These are phyloP conservation scores for Todiramphus saurophagus DNA, from an alignment of 2,113 vertebrate species.

Conservation along the genomic window DNA sequence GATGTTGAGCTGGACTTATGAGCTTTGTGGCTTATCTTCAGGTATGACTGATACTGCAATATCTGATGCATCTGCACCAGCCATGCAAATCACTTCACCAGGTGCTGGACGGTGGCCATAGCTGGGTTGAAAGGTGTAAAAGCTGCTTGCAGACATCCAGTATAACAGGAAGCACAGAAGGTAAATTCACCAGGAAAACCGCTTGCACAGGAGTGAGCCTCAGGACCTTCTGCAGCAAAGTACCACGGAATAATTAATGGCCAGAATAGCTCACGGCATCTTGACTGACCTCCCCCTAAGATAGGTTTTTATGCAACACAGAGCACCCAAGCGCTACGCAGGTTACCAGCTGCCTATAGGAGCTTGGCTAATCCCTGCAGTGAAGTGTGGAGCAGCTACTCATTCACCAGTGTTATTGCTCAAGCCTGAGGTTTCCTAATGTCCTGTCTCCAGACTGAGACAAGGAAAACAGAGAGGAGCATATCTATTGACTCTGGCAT, in stretches of 20 bases:
- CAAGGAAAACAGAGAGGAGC: not conserved
- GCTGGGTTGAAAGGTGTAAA: not conserved
- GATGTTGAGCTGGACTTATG: not conserved
- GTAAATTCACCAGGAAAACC: not conserved
- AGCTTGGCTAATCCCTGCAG: not conserved
- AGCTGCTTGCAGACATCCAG: not conserved
- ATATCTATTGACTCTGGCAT: not conserved
- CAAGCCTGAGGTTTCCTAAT: not conserved
- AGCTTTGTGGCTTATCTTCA: not conserved
- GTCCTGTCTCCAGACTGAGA: not conserved
- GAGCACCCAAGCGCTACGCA: not conserved
- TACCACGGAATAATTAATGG: not conserved
- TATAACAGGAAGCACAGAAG: not conserved
- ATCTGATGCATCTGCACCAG: not conserved
- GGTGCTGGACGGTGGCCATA: not conserved
- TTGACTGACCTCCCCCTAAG: not conserved
- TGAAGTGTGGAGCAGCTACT: not conserved
- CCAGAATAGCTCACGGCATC: not conserved
- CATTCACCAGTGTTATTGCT: not conserved
- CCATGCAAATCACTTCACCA: not conserved
- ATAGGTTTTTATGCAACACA: not conserved
- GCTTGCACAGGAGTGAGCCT: not conserved
- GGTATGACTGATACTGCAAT: not conserved
- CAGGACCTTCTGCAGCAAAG: not conserved
- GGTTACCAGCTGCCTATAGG: not conserved